Percentiles rank a stretch among this genome's conserved stretches.
Evolutionary conservation across 2,888 invertebrate species (phyloP).

Genomic region (Bimastos eiseni): DNA sequence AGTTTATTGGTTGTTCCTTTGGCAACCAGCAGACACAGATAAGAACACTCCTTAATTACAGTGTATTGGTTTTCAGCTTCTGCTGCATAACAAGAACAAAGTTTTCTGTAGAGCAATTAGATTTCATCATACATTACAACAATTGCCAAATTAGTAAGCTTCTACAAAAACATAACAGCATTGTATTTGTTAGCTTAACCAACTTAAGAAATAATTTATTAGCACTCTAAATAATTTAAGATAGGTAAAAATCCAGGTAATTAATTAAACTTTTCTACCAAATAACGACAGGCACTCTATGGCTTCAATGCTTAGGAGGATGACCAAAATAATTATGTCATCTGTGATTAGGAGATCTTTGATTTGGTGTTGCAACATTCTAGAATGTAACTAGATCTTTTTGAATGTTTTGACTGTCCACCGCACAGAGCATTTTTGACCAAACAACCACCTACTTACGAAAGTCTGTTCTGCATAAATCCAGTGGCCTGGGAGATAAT

Average conservation of each 20-base stretch:
- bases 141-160: neutral
- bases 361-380: no score
- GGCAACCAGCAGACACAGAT: neutral
- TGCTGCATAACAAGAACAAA: conserved; percentile 5
- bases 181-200: neutral
- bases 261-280: neutral
- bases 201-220: neutral
- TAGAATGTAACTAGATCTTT: no score
- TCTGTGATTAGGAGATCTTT: no score
- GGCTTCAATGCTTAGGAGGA: no score
- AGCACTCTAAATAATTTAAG: neutral
- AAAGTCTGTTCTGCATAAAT: neutral
- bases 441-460: no score
- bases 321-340: no score
- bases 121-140: neutral
- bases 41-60: neutral
- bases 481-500: neutral
- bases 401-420: no score
- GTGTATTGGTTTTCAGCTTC: neutral
- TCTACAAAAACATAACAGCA: neutral
- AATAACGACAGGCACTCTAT: no score
- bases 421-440: no score
- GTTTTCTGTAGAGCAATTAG: neutral
- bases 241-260: neutral
- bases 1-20: neutral